Evolutionary conservation across 53 echinoderm and acorn worm genomes (phyloP).

Genomic region (Antedon mediterranea): DNA sequence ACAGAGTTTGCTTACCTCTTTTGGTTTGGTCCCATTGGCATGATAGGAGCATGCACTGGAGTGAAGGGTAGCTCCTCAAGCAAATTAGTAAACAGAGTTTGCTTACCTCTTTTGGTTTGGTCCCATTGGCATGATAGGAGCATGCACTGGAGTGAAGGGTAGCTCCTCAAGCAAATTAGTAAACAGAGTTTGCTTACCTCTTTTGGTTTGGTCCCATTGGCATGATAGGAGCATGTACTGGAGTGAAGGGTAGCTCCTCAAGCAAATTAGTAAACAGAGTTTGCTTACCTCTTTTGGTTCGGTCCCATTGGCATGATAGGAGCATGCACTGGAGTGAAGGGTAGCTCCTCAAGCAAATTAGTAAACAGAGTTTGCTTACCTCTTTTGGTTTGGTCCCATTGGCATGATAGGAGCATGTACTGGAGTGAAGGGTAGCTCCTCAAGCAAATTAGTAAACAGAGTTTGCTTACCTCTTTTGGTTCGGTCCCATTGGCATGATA

Average conservation of each 20-base stretch:
- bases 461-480: background rate
- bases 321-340: too few species aligned
- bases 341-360: too few species aligned
- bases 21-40: background rate
- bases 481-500: background rate
- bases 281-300: background rate
- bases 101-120: background rate
- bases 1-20: background rate
- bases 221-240: too few species aligned
- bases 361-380: background rate
- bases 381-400: background rate
- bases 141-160: too few species aligned
- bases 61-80: too few species aligned
- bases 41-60: too few species aligned
- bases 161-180: too few species aligned
- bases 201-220: background rate
- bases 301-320: background rate
- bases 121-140: slow-evolving; percentile 3
- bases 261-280: background rate
- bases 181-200: background rate
- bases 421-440: too few species aligned
- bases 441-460: background rate
- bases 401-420: too few species aligned
- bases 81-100: background rate
- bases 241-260: too few species aligned